These are phyloP conservation scores for Anthopleura xanthogrammica DNA, from an alignment of 92 coral and sea anemone species.

Conservation along the genomic window DNA sequence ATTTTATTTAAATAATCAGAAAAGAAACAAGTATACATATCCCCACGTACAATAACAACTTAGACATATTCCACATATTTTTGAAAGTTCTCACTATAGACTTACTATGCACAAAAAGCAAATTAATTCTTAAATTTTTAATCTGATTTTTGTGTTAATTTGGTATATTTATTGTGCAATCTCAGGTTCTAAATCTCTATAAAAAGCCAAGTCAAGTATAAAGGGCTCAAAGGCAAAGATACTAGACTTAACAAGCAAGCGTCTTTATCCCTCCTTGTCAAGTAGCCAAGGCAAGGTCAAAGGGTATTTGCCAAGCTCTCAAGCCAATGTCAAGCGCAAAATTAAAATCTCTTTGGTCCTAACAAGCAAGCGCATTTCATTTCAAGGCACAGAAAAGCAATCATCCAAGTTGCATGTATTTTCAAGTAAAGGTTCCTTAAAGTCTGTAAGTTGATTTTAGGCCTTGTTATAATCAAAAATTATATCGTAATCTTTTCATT, in stretches of 20 bases:
- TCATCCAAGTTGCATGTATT: not conserved
- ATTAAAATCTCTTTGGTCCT: not conserved
- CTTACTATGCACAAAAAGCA: too few relatives aligned
- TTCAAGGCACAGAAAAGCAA: too few relatives aligned
- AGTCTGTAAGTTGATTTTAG: conserved; percentile 12
- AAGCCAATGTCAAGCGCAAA: conserved; percentile 1
- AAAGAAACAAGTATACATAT: too few relatives aligned
- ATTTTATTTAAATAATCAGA: too few relatives aligned
- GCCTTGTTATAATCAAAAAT: not conserved
- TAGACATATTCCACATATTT: too few relatives aligned
- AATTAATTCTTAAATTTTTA: too few relatives aligned
- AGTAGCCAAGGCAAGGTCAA: conserved; percentile 2
- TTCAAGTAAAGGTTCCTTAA: not conserved
- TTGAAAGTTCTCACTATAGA: too few relatives aligned
- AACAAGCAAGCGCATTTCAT: not conserved
- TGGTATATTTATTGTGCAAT: not conserved
- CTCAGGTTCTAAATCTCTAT: not conserved
- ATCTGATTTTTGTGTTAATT: not conserved
- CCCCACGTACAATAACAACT: too few relatives aligned
- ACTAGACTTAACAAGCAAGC: conserved; percentile 10
- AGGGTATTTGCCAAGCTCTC: conserved; percentile 1
- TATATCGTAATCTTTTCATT: not conserved
- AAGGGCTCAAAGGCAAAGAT: conserved; percentile 5
- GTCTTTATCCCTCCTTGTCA: not conserved
- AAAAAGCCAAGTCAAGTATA: conserved; percentile 5